Evolutionary conservation across 2,888 invertebrate species (phyloP).

Genomic region (Axea sp.): DNA sequence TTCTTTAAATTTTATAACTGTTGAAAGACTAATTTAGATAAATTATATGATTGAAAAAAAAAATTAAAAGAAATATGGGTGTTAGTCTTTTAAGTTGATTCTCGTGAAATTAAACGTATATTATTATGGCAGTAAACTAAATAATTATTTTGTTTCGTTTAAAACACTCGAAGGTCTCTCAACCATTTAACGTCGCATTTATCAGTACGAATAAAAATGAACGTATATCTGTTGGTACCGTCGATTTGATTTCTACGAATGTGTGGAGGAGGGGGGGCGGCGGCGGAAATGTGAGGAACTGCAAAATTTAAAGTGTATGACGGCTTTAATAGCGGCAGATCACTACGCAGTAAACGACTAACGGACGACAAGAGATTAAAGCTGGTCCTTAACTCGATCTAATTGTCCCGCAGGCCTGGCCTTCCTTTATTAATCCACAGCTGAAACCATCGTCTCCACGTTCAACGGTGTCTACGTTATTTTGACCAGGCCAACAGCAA

Average conservation of each 20-base stretch:
- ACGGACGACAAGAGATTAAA: conserved; percentile 79
- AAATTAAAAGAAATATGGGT: too few species aligned
- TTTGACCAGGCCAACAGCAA: conserved; percentile 60
- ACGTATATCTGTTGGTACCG: conserved; percentile 38
- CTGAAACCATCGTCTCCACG: conserved; percentile 67
- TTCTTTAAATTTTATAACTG: too few species aligned
- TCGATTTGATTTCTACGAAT: conserved; percentile 64
- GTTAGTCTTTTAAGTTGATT: too few species aligned
- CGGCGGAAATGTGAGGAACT: too few species aligned
- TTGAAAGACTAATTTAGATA: too few species aligned
- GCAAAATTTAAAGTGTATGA: conserved; percentile 72
- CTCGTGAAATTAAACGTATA: conserved; percentile 6
- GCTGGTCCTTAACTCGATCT: conserved; percentile 79
- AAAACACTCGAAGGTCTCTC: conserved; percentile 37
- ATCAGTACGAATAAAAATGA: conserved; percentile 23
- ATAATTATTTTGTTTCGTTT: conserved; percentile 43
- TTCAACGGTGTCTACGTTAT: conserved; percentile 62
- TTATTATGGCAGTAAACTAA: conserved; percentile 15
- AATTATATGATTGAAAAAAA: too few species aligned
- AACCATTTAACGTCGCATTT: conserved; percentile 16
- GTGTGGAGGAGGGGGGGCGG: conserved; percentile 64
- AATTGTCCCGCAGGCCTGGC: conserved; percentile 76
- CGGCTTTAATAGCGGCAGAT: conserved; percentile 77
- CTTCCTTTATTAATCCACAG: conserved; percentile 77
- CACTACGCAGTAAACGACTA: conserved; percentile 78